Evolutionary conservation across 2,797 vertebrate genomes (phyloP), one percentile per base, ranked within the genome.

Genomic region (Xenentodon cancila): DNA sequence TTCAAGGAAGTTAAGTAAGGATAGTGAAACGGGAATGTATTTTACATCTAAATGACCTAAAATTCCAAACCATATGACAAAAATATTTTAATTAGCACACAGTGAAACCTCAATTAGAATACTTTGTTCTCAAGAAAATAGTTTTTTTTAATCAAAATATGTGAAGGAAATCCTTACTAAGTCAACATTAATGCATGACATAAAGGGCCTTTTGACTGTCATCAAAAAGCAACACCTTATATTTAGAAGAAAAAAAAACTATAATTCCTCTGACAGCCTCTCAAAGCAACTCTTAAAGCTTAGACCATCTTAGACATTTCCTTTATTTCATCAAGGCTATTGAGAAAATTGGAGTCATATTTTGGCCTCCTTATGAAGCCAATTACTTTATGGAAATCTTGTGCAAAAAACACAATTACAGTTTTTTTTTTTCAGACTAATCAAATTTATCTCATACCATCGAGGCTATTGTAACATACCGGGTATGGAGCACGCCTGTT

Each of bases 351-450:
- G 80, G 71, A 89, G 84, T 84, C 84, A 68, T 85, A 88, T 92
- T 84, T 87, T 75, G 69, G 77, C 81, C 77, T 85, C 74, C 67
- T 75, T 80, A 80, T 82, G 85, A 69, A 75, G 71, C 78, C 80
- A 77, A 88, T 91, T 92, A 90, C 70, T 54, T 73, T 79, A 79
- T 88, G 88, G 83, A 91, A 92, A 90, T 86, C 18, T 53, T 47
- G 64, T 78, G 85, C 67, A 65, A 84, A 84, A 66, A 74, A 66
- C 43, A 67, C 73, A 75, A 53, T 72, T 61, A 52, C 64, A 20
- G 63, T 68, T 44, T 25, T 61, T 44, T 25, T 61, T 18, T 46
- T 30, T 61, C 80, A 13, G 20, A 49, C 54, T 77, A 76, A 86
- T 80, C 50, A 74, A 81, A 87, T 89, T 79, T 37, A 30, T 44